Conservation (phyloP, 2,113 vertebrate species). For the Malurus cyaneus region DNA sequence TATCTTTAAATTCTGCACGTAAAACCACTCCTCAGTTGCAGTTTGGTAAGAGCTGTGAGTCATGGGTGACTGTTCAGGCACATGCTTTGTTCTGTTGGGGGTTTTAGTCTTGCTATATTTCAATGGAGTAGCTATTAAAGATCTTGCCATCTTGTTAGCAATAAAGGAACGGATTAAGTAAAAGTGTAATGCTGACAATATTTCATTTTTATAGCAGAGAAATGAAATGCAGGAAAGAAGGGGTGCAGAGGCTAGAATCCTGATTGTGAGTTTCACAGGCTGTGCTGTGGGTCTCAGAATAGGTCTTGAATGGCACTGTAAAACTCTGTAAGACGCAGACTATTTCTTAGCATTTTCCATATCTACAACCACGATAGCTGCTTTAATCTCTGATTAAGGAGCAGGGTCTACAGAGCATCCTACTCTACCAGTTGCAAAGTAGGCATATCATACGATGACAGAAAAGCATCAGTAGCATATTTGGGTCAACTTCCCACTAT, state of each 20-base stretch:
- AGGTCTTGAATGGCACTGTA: background rate
- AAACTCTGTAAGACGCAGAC: background rate
- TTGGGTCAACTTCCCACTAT: conserved; percentile 47
- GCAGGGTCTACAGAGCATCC: background rate
- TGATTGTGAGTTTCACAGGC: background rate
- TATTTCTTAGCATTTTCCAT: background rate
- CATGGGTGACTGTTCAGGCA: background rate
- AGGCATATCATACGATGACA: conserved; percentile 4
- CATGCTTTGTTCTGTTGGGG: background rate
- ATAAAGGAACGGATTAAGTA: background rate
- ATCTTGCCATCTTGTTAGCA: background rate
- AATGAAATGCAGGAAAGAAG: background rate
- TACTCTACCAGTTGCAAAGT: background rate
- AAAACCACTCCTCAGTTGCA: background rate
- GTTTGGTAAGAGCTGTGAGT: background rate
- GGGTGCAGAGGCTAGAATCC: background rate
- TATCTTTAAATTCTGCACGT: background rate
- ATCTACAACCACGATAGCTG: conserved; percentile 13
- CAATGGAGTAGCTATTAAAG: background rate
- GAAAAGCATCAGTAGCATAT: conserved; percentile 42
- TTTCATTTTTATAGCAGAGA: background rate
- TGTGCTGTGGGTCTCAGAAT: background rate
- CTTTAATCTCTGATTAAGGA: conserved; percentile 55
- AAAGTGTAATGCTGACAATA: background rate
- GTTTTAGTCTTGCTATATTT: background rate